Percentiles rank a stretch among this genome's conserved stretches.
phyloP scores from a whole-genome alignment of 1,140 invertebrate species.

The Centruroides vittatus region DNA sequence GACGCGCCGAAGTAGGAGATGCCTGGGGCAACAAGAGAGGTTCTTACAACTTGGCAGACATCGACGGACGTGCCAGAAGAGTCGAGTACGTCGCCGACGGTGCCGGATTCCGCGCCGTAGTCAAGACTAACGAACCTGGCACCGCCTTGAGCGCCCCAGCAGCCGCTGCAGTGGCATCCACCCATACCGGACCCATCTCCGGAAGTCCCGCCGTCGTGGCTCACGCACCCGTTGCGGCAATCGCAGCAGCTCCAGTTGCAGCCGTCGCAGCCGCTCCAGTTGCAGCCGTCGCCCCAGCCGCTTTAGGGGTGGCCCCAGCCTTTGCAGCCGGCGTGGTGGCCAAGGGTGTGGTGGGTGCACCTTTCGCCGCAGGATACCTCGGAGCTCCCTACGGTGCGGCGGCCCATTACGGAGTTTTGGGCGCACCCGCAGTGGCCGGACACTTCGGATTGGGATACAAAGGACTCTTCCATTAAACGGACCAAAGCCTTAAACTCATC shows the following conservation, averaged over 20 bases:
- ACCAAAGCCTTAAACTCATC: no score
- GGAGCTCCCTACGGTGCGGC: no score
- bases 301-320: no score
- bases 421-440: no score
- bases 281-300: background rate
- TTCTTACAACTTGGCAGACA: slow-evolving; percentile 1
- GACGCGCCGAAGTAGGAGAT: slow-evolving; percentile 48
- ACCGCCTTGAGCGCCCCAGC: slow-evolving; percentile 14
- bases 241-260: background rate
- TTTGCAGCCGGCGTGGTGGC: no score
- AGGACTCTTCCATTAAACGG: no score
- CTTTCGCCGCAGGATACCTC: no score
- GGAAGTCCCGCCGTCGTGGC: background rate
- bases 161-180: background rate
- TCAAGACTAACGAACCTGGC: slow-evolving; percentile 20
- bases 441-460: no score
- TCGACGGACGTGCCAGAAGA: slow-evolving; percentile 12
- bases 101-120: slow-evolving; percentile 16
- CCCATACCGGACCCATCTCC: background rate
- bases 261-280: background rate
- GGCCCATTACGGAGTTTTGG: no score
- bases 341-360: no score
- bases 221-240: background rate
- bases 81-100: slow-evolving; percentile 17
- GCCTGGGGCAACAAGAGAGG: slow-evolving; percentile 41